Evolutionary conservation across 2,797 vertebrate species (phyloP), one percentile per base, ranked within the genome.

Genomic region (Microtus obscurus): DNA sequence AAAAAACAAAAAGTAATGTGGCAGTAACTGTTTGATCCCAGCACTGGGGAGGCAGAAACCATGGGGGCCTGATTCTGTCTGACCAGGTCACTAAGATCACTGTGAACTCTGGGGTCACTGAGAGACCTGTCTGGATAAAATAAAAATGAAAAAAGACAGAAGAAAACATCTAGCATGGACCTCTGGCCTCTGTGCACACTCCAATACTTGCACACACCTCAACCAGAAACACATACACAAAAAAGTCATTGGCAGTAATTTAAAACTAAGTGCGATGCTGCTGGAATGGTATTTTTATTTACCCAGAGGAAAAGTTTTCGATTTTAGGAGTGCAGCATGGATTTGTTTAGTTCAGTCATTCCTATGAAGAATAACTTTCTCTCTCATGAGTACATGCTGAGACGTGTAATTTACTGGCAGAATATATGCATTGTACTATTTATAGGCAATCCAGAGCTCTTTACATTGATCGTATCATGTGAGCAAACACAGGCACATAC

Each of bases 291-390:
- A 34, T 65, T 86, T 89, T 79, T 17, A 27, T 51, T 61, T 76
- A 69, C n/a, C 14, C 92, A 69, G 79, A 94, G 29, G 3, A 87
- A 25, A 34, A 59, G 31, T 16, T 61, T 89, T 16, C 27, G 79
- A 4, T 76, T 95, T 95, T 14, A 82, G 12, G 82, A 89, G 19
- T 73, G 29, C 21, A 67, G 1, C 78, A 81, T 3, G 16, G 67
- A 25, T 85, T 69, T 88, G 59, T 86, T 81, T 89, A 79, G 1
- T n/a, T 76, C 9, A 74, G 5, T 1, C 5, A 85, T 90, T 65
- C 16, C 73, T 77, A 63, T 82, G 21, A 83, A 94, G 37, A 95
- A 93, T 9, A 9, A 86, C 6, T 90, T 77, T 80, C 31, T 73
- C 25, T 16, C 14, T 93, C 29, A 73, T 69, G 19, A 92, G 19